These are phyloP conservation scores for Melangyna quadrimaculata DNA, from an alignment of 2,888 invertebrate species.

Conservation along the genomic window DNA sequence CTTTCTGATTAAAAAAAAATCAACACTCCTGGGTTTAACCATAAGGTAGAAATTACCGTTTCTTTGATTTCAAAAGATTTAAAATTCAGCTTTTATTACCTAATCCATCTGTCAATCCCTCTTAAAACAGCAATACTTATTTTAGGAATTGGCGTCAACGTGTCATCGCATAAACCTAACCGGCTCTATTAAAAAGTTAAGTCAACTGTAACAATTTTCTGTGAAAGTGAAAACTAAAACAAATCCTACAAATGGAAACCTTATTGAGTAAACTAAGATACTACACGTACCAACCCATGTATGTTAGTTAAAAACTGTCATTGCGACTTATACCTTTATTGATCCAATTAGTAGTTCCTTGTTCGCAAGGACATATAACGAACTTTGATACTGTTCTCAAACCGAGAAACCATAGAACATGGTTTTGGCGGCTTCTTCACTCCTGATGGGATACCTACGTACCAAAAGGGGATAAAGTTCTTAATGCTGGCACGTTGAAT, in stretches of 20 bases:
- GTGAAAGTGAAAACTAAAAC: constrained; percentile 15
- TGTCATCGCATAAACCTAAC: constrained; percentile 35
- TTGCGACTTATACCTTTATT: constrained; percentile 52
- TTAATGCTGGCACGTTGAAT: constrained; percentile 34
- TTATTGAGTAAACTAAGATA: constrained; percentile 39
- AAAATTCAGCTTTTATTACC: too few species aligned
- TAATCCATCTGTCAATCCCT: not conserved
- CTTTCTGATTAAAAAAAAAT: too few species aligned
- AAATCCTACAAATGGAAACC: constrained; percentile 45
- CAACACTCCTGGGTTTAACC: too few species aligned
- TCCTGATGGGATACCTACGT: constrained; percentile 27
- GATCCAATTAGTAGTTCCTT: constrained; percentile 67
- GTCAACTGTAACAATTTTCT: constrained; percentile 50
- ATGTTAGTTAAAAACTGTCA: constrained; percentile 47
- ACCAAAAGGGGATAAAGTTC: constrained; percentile 55
- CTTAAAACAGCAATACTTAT: not conserved
- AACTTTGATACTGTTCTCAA: constrained; percentile 44
- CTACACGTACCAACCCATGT: not conserved
- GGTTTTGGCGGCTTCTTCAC: constrained; percentile 38
- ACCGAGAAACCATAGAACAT: constrained; percentile 58
- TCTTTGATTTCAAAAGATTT: too few species aligned
- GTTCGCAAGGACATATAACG: constrained; percentile 60
- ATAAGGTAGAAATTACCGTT: too few species aligned
- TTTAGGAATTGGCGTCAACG: constrained; percentile 50
- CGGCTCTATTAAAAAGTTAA: constrained; percentile 41